Conservation (phyloP, 2,888 invertebrate species). For the Drosophila merina region DNA sequence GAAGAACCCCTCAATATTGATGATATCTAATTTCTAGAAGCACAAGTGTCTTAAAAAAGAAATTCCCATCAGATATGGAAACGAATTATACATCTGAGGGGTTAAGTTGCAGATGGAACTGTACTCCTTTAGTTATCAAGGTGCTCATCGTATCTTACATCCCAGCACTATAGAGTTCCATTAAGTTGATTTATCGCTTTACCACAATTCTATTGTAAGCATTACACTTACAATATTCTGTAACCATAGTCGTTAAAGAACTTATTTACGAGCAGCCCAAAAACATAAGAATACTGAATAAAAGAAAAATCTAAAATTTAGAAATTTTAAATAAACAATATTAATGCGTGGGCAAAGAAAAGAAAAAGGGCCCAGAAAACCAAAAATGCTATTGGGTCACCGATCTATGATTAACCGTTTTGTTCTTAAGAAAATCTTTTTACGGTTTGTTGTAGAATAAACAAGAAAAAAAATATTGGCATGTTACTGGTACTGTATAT, state of each 20-base stretch:
- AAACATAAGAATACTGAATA: constrained; percentile 17
- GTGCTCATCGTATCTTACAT: not conserved
- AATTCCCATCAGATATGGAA: constrained; percentile 10
- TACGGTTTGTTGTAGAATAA: too few species aligned
- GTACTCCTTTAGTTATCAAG: constrained; percentile 2
- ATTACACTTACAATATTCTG: constrained; percentile 30
- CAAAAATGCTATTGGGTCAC: too few species aligned
- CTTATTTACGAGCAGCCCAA: constrained; percentile 23
- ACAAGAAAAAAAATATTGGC: too few species aligned
- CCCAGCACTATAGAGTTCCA: not conserved
- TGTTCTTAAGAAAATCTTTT: too few species aligned
- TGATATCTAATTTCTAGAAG: constrained; percentile 88
- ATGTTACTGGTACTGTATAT: too few species aligned
- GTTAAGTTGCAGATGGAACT: constrained; percentile 6
- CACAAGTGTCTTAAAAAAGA: not conserved
- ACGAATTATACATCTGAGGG: constrained; percentile 5
- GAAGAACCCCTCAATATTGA: constrained; percentile 95
- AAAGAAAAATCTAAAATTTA: constrained; percentile 15
- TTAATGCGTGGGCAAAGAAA: not conserved
- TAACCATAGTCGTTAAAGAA: constrained; percentile 31
- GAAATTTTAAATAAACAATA: not conserved
- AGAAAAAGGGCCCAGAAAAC: too few species aligned
- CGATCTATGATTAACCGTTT: too few species aligned
- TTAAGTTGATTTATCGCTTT: constrained; percentile 31
- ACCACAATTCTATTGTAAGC: constrained; percentile 21